Evolutionary conservation across 1,140 invertebrate genomes (phyloP).

Genomic region (Periplaneta americana): DNA sequence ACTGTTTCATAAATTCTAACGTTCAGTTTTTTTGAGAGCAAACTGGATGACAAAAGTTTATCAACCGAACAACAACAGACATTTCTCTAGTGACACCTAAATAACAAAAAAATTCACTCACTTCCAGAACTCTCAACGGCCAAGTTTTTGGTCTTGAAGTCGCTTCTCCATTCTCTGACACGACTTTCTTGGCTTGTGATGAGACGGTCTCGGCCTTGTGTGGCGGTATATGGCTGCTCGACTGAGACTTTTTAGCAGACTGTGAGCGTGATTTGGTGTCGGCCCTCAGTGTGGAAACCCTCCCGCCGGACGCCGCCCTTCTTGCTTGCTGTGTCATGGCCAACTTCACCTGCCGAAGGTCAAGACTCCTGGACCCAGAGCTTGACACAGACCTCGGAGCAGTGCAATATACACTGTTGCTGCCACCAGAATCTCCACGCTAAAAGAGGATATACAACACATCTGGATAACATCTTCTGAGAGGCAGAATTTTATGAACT

Average conservation of each 20-base stretch:
- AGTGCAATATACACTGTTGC: background rate
- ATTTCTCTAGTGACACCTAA: too few species aligned
- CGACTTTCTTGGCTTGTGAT: constrained; percentile 27
- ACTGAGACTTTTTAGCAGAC: constrained; percentile 29
- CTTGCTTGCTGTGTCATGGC: constrained; percentile 46
- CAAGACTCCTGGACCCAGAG: constrained; percentile 36
- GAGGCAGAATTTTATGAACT: too few species aligned
- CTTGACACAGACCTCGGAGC: constrained; percentile 2
- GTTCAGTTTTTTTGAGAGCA: too few species aligned
- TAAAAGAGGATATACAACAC: too few species aligned
- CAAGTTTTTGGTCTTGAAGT: constrained; percentile 39
- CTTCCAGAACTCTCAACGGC: constrained; percentile 27
- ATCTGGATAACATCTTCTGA: too few species aligned
- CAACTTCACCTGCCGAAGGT: constrained; percentile 50
- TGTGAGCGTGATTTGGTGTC: constrained; percentile 9
- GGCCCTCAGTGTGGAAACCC: constrained; percentile 11
- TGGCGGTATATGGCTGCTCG: constrained; percentile 23
- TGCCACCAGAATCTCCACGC: background rate
- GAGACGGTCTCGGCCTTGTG: constrained; percentile 40
- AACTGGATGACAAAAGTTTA: too few species aligned
- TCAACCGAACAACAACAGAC: too few species aligned
- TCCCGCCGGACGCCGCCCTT: constrained; percentile 20
- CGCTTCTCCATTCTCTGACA: constrained; percentile 21
- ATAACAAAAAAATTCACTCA: constrained; percentile 1
- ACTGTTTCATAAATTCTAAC: too few species aligned